These are phyloP conservation scores for Halcyon malimbica DNA, from an alignment of 2,113 vertebrate species.

Conservation along the genomic window DNA sequence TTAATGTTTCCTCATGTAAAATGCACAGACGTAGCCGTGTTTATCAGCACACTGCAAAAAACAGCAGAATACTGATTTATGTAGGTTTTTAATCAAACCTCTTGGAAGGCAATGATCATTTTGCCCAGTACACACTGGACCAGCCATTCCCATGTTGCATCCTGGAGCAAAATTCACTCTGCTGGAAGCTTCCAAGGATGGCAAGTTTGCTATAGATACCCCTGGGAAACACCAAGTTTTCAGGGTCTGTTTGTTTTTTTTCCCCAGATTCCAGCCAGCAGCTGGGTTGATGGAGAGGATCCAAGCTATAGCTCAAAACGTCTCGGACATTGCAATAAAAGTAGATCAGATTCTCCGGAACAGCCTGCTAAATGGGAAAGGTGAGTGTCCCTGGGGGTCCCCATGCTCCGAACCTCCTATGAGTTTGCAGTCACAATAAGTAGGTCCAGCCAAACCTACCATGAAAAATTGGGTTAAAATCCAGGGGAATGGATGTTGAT, in stretches of 20 bases:
- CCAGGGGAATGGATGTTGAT: neutral
- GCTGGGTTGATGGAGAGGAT: conserved; percentile 90
- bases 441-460: neutral
- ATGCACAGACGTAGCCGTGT: neutral
- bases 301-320: conserved; percentile 96
- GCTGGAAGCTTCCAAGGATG: neutral
- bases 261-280: conserved; percentile 81
- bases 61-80: neutral
- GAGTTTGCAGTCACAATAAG: neutral
- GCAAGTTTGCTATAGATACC: neutral
- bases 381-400: conserved; percentile 52
- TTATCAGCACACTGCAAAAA: neutral
- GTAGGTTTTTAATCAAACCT: neutral
- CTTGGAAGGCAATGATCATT: neutral
- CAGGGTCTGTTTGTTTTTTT: neutral
- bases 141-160: neutral
- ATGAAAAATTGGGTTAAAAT: neutral
- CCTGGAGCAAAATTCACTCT: neutral
- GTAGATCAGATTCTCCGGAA: conserved; percentile 95
- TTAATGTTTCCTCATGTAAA: neutral
- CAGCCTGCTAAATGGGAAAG: conserved; percentile 83
- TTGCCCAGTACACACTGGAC: neutral
- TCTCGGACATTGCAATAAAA: conserved; percentile 91
- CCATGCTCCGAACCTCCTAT: accelerated
- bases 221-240: neutral